A percentile compares a stretch with the other conserved stretches of the same genome.
These are phyloP conservation scores for Metaphire vulgaris DNA, from an alignment of 1,140 invertebrate genomes.

Conservation along the genomic window DNA sequence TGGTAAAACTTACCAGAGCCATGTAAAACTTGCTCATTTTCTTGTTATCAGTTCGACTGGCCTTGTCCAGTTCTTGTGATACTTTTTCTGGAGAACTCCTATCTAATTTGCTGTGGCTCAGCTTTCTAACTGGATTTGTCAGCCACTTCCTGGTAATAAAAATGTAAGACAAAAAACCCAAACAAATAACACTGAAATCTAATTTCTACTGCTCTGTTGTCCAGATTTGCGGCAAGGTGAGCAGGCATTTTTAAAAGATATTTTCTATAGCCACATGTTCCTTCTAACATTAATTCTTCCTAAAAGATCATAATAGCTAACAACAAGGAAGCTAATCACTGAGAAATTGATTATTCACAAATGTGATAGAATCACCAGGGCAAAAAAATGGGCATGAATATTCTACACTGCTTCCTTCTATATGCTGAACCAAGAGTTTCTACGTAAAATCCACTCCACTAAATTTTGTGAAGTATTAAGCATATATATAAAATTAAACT, in stretches of 20 bases:
- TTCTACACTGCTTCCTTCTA: too few species aligned
- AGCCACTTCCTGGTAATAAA: constrained; percentile 71
- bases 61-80: neutral
- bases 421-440: too few species aligned
- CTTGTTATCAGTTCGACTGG: neutral
- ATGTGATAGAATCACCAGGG: too few species aligned
- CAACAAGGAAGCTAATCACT: neutral
- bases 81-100: constrained; percentile 51
- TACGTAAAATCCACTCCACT: too few species aligned
- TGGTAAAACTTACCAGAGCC: neutral
- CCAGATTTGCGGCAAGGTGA: neutral
- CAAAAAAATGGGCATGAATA: too few species aligned
- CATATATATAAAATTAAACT: too few species aligned
- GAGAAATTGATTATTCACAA: neutral
- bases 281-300: neutral
- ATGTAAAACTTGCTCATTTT: neutral
- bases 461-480: too few species aligned
- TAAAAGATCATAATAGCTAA: neutral
- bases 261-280: neutral
- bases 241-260: neutral
- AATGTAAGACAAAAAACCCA: neutral
- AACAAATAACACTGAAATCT: neutral
- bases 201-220: neutral
- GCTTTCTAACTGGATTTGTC: constrained; percentile 75
- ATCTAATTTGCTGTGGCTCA: constrained; percentile 79